phyloP scores from a whole-genome alignment of 2,113 vertebrate species.

The Potamarius usumacintae region DNA sequence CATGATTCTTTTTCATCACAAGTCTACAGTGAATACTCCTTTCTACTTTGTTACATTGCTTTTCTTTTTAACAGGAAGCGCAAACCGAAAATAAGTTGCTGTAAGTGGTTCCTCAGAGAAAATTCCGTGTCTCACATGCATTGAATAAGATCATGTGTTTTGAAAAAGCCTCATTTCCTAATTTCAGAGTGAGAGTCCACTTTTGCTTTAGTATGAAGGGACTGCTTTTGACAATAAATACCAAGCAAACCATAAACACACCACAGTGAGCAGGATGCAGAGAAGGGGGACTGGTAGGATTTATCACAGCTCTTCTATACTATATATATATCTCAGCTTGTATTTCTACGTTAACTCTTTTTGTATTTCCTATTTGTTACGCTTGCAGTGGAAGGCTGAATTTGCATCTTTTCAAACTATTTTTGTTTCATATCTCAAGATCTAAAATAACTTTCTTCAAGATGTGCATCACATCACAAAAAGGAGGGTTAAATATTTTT shows the following conservation, averaged over 20 bases:
- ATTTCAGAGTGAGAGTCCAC: constrained; percentile 10
- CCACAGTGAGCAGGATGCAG: constrained; percentile 13
- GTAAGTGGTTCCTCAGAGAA: not conserved
- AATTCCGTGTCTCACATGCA: not conserved
- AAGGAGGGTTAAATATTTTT: not conserved
- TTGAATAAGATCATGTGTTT: constrained; percentile 20
- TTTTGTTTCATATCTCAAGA: not conserved
- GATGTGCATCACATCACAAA: not conserved
- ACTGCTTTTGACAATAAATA: not conserved
- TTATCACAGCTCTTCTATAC: not conserved
- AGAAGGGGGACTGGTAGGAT: constrained; percentile 34
- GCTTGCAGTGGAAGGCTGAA: not conserved
- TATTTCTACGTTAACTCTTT: not conserved
- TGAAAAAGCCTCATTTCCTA: constrained; percentile 50
- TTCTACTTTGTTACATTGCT: not conserved
- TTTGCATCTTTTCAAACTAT: not conserved
- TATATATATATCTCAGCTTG: not conserved
- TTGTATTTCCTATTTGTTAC: not conserved
- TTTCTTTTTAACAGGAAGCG: not conserved
- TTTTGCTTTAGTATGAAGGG: constrained; percentile 1
- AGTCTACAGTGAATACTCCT: not conserved
- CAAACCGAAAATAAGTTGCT: not conserved
- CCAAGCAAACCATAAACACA: not conserved
- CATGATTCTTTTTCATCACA: not conserved
- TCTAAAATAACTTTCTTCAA: too few relatives aligned